These are phyloP conservation scores for Protaetia brevitarsis DNA, from an alignment of 1,140 invertebrate genomes.

Conservation along the genomic window DNA sequence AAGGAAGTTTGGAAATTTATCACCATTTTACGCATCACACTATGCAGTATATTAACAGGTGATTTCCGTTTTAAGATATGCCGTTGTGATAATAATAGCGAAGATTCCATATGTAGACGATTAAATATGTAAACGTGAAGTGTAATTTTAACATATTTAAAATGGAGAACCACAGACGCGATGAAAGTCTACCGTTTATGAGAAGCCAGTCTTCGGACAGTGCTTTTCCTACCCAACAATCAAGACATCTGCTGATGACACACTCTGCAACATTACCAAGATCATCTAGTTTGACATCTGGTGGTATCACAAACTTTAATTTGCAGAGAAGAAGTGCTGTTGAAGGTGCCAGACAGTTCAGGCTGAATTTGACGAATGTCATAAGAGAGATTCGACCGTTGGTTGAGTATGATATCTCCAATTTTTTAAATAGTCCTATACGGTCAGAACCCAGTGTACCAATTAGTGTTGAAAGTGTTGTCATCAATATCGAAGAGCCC, in stretches of 20 bases:
- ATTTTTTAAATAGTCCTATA: slow-evolving; percentile 38
- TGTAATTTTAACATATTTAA: too few relatives aligned
- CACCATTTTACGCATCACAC: too few relatives aligned
- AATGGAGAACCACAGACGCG: not conserved
- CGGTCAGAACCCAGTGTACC: slow-evolving; percentile 32
- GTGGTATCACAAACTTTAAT: slow-evolving; percentile 27
- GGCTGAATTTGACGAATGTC: slow-evolving; percentile 54
- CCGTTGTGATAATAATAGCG: not conserved
- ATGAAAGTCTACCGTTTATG: not conserved
- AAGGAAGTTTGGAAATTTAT: too few relatives aligned
- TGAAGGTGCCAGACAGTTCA: slow-evolving; percentile 51
- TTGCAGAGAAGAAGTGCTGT: slow-evolving; percentile 45
- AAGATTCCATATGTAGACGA: not conserved
- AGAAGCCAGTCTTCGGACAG: slow-evolving; percentile 15
- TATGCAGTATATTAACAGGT: not conserved
- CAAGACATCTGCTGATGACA: not conserved
- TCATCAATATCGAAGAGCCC: slow-evolving; percentile 41
- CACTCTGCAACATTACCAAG: slow-evolving; percentile 8
- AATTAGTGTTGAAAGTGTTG: slow-evolving; percentile 27
- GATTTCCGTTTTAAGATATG: slow-evolving; percentile 4
- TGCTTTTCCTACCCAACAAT: not conserved
- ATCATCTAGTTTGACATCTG: not conserved
- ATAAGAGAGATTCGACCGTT: slow-evolving; percentile 54
- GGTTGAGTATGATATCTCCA: slow-evolving; percentile 48
- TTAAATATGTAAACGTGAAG: not conserved